Percentiles rank a stretch among this genome's conserved stretches.
Conservation (phyloP, 1,140 invertebrate genomes). For the Amphibalanus amphitrite region DNA sequence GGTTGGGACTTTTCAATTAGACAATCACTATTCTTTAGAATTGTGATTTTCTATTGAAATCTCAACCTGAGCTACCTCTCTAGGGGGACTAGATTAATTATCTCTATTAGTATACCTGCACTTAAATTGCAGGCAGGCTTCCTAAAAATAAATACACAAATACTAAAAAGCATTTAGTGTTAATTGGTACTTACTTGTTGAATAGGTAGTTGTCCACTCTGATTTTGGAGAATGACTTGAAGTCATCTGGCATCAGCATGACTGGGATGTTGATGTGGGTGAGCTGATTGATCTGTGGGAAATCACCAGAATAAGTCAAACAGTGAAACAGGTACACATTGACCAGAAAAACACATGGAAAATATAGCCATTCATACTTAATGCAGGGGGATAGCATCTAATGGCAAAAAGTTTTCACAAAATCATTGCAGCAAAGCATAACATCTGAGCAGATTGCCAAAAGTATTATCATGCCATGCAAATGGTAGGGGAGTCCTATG, state of each 20-base stretch:
- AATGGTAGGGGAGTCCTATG: no score
- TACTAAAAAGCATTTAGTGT: background rate
- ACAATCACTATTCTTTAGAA: no score
- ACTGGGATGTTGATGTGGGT: conserved; percentile 96
- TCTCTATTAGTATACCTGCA: no score
- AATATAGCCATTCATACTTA: background rate
- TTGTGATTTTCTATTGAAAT: no score
- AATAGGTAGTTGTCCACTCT: conserved; percentile 98
- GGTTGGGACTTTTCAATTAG: no score
- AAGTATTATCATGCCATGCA: conserved; percentile 9
- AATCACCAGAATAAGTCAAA: conserved; percentile 27
- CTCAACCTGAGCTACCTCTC: no score
- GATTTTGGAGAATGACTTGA: conserved; percentile 83
- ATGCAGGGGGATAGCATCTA: background rate
- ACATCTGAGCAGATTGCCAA: background rate
- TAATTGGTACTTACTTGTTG: conserved; percentile 85
- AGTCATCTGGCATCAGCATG: conserved; percentile 95
- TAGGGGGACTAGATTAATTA: no score
- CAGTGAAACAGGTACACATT: conserved; percentile 3
- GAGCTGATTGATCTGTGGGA: conserved; percentile 78
- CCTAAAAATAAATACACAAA: background rate
- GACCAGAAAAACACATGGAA: background rate
- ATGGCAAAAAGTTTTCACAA: background rate
- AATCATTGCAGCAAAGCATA: background rate
- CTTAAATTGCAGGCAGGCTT: background rate